Conservation (phyloP, 2,113 vertebrate genomes). For the Centropus unirufus region DNA sequence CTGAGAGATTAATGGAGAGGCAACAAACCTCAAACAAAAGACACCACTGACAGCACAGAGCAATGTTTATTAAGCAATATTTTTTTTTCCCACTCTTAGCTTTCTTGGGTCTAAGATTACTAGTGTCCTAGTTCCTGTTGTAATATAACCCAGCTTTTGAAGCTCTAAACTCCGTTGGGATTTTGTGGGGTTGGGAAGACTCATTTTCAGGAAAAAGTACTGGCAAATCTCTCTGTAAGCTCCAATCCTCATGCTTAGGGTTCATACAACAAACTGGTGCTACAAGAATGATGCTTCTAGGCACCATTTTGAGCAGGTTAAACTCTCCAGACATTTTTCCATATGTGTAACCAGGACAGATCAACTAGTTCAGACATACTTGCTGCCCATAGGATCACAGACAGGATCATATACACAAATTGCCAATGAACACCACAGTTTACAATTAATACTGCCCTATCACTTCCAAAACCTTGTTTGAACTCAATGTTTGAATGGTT, state of each 20-base stretch:
- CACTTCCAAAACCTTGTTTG: background rate
- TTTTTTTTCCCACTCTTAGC: background rate
- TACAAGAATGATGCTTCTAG: background rate
- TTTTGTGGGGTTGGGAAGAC: background rate
- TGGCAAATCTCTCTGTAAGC: background rate
- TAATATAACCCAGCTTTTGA: background rate
- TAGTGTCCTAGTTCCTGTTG: background rate
- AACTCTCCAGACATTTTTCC: background rate
- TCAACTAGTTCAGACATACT: background rate
- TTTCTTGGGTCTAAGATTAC: background rate
- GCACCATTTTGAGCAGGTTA: background rate
- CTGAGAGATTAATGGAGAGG: background rate
- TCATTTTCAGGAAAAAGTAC: background rate
- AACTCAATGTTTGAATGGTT: background rate
- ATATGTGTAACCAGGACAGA: background rate
- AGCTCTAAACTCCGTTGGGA: background rate
- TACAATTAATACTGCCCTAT: background rate
- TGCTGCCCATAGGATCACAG: background rate
- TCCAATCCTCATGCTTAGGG: background rate
- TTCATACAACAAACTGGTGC: background rate
- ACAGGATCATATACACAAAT: background rate
- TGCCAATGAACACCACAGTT: fast-evolving
- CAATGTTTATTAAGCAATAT: background rate
- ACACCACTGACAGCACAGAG: background rate
- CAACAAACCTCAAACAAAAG: background rate